Base-by-base conservation (phyloP, 2,888 invertebrate genomes). In the Sarcophaga subvicina region DNA sequence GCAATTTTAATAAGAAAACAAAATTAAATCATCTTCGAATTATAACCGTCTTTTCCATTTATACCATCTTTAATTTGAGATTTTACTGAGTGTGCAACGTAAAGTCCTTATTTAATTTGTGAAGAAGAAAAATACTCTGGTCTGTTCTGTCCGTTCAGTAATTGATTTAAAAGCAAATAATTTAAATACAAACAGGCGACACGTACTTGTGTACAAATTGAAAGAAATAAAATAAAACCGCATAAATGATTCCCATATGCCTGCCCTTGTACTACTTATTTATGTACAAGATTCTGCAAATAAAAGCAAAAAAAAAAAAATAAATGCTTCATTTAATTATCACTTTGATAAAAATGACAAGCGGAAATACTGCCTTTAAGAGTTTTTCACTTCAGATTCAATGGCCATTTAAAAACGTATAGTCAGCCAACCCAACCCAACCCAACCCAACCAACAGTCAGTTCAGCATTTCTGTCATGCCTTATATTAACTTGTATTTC, bases 261-360 rank as follows among this genome's bases (percentile, higher is more conserved):
- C 25, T 77, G 71, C 54, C 25, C 27, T 71, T 66, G 70, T 27
- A 66, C 77, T 71, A 47, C 64, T 76, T 71, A 63, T 49, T 49
- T 49, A 54, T 8, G 3, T 14, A 25, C 60, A 45, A n/a, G n/a
- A 54, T 27, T 20, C n/a, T 45, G 20, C 3, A 71, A 45, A 66
- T 4, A 54, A n/a, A 27, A 49, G 5, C 20, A 45, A n/a, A 22
- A 49, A 47, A 69, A 69, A n/a, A 17, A 69, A 54, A 25, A 82
- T 47, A 45, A 25, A 77, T 47, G 17, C n/a, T 77, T 60, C 45
- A 82, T 82, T 82, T 71, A 82, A 82, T 77, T 82, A 77, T 64
- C 81, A 76, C 76, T 76, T 81, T 75, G 49, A 69, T 76, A 69
- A 70, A 76, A 71, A 70, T 71, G 60, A 60, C 70, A 77, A 60